Evolutionary conservation across 2,113 vertebrate genomes (phyloP), one percentile per base, ranked within the genome.

Genomic region (Anarhynchus alexandrinus): DNA sequence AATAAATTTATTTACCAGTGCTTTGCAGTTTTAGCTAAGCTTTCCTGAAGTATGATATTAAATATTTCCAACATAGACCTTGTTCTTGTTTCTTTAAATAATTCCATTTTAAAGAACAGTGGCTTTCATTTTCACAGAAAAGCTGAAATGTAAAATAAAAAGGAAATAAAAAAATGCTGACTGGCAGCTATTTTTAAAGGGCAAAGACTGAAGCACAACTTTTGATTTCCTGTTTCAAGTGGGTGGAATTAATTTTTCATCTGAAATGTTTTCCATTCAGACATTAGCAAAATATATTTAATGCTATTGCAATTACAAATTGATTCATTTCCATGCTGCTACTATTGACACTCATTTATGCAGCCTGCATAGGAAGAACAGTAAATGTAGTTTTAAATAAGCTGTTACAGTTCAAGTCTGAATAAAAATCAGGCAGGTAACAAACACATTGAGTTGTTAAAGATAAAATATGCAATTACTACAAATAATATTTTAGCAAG

Each of bases 221-320:
- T 69, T 54, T 92, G 47, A 80, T 89, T 97, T 94, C 64, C 61
- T 78, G 30, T 76, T 95, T 97, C 52, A 73, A 90, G 94, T 88
- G 65, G 91, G 85, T 92, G 92, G 95, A 93, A 95, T 94, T 93
- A 87, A 96, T 93, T 93, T 79, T 89, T 86, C 76, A 57, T 94
- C 70, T 84, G 81, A 92, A 92, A 79, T 91, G 27, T 80, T 96
- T 96, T 86, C 73, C 27, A 84, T 89, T 92, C 73, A 95, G 58
- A 79, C 47, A 69, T 64, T 54, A 83, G 20, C 14, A 88, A 96
- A 96, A 96, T 84, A 84, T 55, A 62, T 87, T 92, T 90, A 95
- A 91, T 86, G 36, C 26, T 83, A 67, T 76, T 93, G 72, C 84
- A 92, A 67, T 91, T 96, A 94, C 65, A 92, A 95, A 95, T 84